Base-by-base conservation (phyloP, 2,797 vertebrate genomes). In the Geotrypetes seraphini region DNA sequence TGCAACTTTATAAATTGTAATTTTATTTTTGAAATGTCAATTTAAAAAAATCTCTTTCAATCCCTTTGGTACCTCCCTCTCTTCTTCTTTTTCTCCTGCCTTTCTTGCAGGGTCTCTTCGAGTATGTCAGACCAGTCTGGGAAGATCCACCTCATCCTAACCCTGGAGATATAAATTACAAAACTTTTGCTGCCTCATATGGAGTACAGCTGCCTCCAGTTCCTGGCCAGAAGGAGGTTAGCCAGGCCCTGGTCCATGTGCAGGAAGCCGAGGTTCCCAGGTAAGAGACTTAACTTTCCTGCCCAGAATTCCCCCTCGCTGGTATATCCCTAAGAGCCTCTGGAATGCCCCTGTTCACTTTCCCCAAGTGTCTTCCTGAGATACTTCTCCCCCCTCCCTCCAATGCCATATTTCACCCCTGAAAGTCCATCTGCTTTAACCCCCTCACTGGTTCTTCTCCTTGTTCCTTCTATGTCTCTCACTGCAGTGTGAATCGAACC, bases 401-500 rank as follows among this genome's bases (percentile, higher is more conserved):
- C 19, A n/a, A n/a, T n/a, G n/a, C n/a, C n/a, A 19, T 5, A 10
- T n/a, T 12, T n/a, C n/a, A n/a, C n/a, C n/a, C n/a, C n/a, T n/a
- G n/a, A n/a, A n/a, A n/a, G 5, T 19, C 19, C 19, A 19, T 19
- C 19, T 19, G 19, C 8, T 19, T 8, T 8, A 5, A 19, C 19
- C 19, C 19, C 19, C 5, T 5, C 19, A 19, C 19, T 8, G 19
- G 5, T 8, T 7, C 7, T 24, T 9, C 25, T 8, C 5, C 12
- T 24, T 8, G 12, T 21, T 13, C 28, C 12, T 15, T 11, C 22
- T 15, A 16, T 33, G 8, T 44, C 22, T 12, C 17, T 49, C 5
- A 8, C 43, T 7, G n/a, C 43, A 91, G 90, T 16, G 36, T 69
- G 19, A 72, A 75, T 3, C 69, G 71, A 32, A 71, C 72, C 14